phyloP scores from a whole-genome alignment of 2,888 invertebrate genomes.

The Xylota sylvarum region DNA sequence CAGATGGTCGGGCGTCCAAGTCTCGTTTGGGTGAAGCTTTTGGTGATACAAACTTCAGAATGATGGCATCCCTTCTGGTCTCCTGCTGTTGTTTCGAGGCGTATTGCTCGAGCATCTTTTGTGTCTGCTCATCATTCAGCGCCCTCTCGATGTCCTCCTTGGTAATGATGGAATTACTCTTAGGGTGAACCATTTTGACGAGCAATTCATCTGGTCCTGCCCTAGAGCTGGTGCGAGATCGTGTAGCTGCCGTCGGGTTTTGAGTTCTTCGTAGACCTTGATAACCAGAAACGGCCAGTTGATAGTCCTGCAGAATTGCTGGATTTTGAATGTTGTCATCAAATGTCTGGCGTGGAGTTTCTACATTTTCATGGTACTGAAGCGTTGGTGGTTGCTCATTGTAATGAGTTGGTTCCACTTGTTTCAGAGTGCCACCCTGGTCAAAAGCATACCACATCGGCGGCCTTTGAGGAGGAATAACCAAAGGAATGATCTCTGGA shows the following conservation, averaged over 20 bases:
- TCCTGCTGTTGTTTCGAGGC: constrained; percentile 77
- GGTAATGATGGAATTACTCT: constrained; percentile 81
- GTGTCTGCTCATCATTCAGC: constrained; percentile 81
- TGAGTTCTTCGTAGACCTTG: neutral
- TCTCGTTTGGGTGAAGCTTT: constrained; percentile 5
- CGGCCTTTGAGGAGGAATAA: neutral
- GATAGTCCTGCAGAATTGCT: constrained; percentile 51
- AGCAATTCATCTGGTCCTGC: constrained; percentile 58
- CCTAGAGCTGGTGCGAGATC: neutral
- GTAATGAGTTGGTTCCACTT: constrained; percentile 17
- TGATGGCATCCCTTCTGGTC: constrained; percentile 52
- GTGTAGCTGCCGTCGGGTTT: neutral
- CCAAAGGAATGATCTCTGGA: constrained; percentile 62
- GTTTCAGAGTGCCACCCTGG: constrained; percentile 1
- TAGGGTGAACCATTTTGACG: constrained; percentile 78
- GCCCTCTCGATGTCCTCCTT: constrained; percentile 81
- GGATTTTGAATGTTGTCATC: constrained; percentile 52
- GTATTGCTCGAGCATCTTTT: constrained; percentile 80
- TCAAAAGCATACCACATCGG: constrained; percentile 44
- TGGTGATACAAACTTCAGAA: constrained; percentile 54
- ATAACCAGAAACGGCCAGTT: constrained; percentile 43
- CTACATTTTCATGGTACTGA: neutral
- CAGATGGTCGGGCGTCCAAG: constrained; percentile 53
- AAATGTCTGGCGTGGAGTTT: neutral
- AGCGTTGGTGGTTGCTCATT: neutral